A percentile compares a stretch with the other conserved stretches of the same genome.
Evolutionary conservation across 2,797 vertebrate genomes (phyloP).

Genomic region (Leptatherina wallacei): DNA sequence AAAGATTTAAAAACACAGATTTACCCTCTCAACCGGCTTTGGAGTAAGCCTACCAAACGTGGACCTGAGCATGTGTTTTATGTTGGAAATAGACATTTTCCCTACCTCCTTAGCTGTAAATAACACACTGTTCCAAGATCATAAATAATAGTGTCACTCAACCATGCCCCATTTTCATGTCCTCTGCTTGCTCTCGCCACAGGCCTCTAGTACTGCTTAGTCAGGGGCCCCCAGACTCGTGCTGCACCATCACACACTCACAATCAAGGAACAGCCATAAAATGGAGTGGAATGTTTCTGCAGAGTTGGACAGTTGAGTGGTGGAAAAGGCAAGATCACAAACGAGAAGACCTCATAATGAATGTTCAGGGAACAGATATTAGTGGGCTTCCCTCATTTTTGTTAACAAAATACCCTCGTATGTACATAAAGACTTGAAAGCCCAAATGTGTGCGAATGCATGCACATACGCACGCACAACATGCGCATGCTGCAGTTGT

Average conservation of each 20-base stretch:
- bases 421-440: conserved; percentile 62
- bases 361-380: conserved; percentile 69
- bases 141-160: conserved; percentile 80
- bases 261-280: conserved; percentile 69
- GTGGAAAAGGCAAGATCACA: conserved; percentile 70
- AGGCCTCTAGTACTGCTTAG: conserved; percentile 61
- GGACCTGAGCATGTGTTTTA: conserved; percentile 66
- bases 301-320: conserved; percentile 61
- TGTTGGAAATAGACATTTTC: conserved; percentile 74
- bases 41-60: conserved; percentile 56
- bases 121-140: conserved; percentile 64
- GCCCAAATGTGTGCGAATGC: conserved; percentile 31
- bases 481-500: conserved; percentile 54
- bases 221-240: conserved; percentile 60
- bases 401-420: conserved; percentile 58
- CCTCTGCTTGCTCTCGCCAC: conserved; percentile 79
- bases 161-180: conserved; percentile 78
- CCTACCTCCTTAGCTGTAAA: conserved; percentile 72
- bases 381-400: conserved; percentile 57
- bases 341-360: conserved; percentile 62
- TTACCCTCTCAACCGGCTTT: conserved; percentile 63
- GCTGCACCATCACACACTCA: conserved; percentile 69
- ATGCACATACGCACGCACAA: neutral
- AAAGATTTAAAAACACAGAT: conserved; percentile 57
- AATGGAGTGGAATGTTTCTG: conserved; percentile 70